Percentiles rank a stretch among this genome's conserved stretches.
Evolutionary conservation across 2,888 invertebrate genomes (phyloP).

Genomic region (Frankliniella fusca): DNA sequence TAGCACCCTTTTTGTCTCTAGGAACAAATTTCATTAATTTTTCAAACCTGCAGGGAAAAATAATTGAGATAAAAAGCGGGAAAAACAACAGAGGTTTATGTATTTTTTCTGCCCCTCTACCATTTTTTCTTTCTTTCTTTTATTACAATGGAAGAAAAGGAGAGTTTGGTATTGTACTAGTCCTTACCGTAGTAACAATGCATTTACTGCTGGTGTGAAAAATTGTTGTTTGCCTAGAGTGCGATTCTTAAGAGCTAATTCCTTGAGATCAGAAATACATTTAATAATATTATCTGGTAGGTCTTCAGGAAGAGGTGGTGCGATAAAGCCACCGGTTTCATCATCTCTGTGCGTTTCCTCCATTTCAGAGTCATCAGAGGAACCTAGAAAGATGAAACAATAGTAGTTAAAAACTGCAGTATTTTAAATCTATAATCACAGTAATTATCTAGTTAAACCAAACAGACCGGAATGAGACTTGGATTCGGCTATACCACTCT

Average conservation of each 20-base stretch:
- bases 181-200: conserved; percentile 51
- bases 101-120: no score
- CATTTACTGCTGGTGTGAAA: conserved; percentile 53
- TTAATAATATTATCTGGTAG: conserved; percentile 50
- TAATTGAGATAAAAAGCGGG: conserved; percentile 28
- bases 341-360: conserved; percentile 41
- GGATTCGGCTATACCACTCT: conserved; percentile 33
- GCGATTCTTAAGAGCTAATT: conserved; percentile 44
- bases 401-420: not conserved
- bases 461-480: conserved; percentile 37
- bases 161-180: no score
- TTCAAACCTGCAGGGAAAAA: conserved; percentile 36
- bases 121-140: no score
- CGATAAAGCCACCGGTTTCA: not conserved
- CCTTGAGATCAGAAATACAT: conserved; percentile 49
- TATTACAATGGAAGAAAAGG: not conserved
- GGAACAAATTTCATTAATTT: conserved; percentile 43
- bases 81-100: not conserved
- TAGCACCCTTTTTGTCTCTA: conserved; percentile 47
- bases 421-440: not conserved
- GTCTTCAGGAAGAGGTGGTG: conserved; percentile 48
- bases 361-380: conserved; percentile 45
- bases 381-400: conserved; percentile 34
- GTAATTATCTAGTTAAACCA: not conserved
- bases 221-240: conserved; percentile 54